Evolutionary conservation across 1,140 invertebrate genomes (phyloP), one percentile per base, ranked within the genome.

Genomic region (Patella vulgata): DNA sequence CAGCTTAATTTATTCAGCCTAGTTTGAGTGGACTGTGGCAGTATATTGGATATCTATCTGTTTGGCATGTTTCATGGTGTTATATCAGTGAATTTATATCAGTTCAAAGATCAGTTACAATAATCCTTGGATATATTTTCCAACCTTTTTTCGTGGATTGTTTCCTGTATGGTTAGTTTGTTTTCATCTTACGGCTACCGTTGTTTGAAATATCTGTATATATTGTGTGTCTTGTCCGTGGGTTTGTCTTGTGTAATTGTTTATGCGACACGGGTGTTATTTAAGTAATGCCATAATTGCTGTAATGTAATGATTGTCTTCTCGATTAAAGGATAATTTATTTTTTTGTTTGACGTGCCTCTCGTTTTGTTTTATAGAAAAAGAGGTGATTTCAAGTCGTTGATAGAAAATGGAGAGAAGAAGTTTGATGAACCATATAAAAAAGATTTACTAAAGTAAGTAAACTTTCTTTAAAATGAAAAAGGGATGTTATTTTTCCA

Each of bases 391-490:
- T 98, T 98, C 74, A 88, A 94, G 70, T 90, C 95, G 65, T 80
- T 97, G 19, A 91, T 97, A 2, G 93, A 96, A 63, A 90, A 92
- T 55, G 95, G 94, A 0, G 93, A 96, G 83, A 94, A 93, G 67
- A 91, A 94, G 71, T 97, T 94, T 92, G 91, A 93, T 81, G 90
- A 91, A 46, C 91, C 92, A 23, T 50, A 94, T 93, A 82, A 97
- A 93, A 88, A 75, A 62, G 74, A 82, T 59, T 59, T 81, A 5
- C 51, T 81, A 3, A 73, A 70, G 78, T 80, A 66, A 68, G 72
- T 68, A 8, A 1, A 2, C 25, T 27, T 11, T 40, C 25, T n/a
- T 5, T 42, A 36, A 36, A n/a, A n/a, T n/a, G n/a, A n/a, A n/a
- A n/a, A n/a, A n/a, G n/a, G n/a, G n/a, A n/a, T n/a, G n/a, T n/a